Evolutionary conservation across 35 echinoderm and acorn worm genomes (phyloP), one percentile per base, ranked within the genome.

Genomic region (Ophiothrix spiculata): DNA sequence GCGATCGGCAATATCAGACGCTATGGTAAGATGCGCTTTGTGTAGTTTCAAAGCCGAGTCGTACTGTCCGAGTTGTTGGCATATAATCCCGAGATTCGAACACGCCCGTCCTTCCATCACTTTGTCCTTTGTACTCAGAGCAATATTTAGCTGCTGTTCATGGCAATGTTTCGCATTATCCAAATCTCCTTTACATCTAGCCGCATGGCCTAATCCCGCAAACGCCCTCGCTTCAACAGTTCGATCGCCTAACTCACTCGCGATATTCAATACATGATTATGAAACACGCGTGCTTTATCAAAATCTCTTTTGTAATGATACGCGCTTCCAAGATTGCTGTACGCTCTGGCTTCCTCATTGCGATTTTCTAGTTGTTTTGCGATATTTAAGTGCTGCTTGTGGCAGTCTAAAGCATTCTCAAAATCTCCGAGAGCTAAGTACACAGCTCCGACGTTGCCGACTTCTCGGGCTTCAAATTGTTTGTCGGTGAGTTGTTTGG

Each of bases 401-500:
- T 99, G 96, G 49, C 96, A 94, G 0, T 99, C 96, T 29, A 99
- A 34, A 13, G 96, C 96, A 81, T 89, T 94, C 36, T 93, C 86
- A 86, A 90, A 88, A 35, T 94, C 96, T 74, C 91, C 91, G 3
- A 99, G 89, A 36, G 96, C 88, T 1, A 99, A 84, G 29, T 91
- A 88, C 0, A 99, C 96, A 17, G 96, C 96, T 16, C 96, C 96
- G 36, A 99, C 96, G 40, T 94, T 94, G 37, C 96, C 96, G 10
- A 94, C 84, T 85, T 99, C 96, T 42, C 96, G 85, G 2, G 96
- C 96, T 84, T 99, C 96, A 94, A 99, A 99, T 54, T 94, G 96
- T 86, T 99, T 99, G 38, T 99, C 92, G 56, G 87, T 92, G 92
- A 99, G 92, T 99, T 99, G 96, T 83, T 90, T 91, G 40, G 96